phyloP scores from a whole-genome alignment of 2,113 vertebrate species.

The Paratilapia polleni region DNA sequence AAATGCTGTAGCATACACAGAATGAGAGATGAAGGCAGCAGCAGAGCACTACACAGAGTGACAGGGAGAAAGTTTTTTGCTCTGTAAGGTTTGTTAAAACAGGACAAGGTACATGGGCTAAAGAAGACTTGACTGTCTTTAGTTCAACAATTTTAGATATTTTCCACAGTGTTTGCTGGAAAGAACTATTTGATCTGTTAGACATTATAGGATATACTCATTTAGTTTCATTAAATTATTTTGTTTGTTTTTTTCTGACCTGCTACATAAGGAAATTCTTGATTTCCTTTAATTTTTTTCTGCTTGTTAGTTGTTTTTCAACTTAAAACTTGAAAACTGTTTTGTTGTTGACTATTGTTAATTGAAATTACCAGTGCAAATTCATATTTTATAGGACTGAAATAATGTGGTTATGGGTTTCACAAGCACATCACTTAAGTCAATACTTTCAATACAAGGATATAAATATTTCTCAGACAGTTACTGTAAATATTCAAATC shows the following conservation, averaged over 20 bases:
- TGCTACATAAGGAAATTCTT: no score
- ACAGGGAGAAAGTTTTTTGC: neutral
- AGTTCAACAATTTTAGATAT: neutral
- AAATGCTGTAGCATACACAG: slow-evolving; percentile 50
- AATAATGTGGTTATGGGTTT: neutral
- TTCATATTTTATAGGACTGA: no score
- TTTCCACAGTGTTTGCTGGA: neutral
- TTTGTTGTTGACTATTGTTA: neutral
- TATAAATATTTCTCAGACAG: no score
- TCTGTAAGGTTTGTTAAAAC: neutral
- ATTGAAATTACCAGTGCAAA: neutral
- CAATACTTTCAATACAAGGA: no score
- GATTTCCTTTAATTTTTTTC: neutral
- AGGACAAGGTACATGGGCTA: neutral
- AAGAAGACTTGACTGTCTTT: neutral
- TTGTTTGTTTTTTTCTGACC: no score
- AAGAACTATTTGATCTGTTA: no score
- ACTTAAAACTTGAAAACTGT: neutral
- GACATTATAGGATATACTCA: no score
- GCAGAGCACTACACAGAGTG: neutral
- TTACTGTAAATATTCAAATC: no score
- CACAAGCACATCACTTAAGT: neutral
- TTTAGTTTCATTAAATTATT: no score
- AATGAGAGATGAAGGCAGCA: slow-evolving; percentile 27
- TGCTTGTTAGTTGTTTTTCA: neutral